Evolutionary conservation across 2,797 vertebrate species (phyloP), one percentile per base, ranked within the genome.

Genomic region (Ibycter americanus): DNA sequence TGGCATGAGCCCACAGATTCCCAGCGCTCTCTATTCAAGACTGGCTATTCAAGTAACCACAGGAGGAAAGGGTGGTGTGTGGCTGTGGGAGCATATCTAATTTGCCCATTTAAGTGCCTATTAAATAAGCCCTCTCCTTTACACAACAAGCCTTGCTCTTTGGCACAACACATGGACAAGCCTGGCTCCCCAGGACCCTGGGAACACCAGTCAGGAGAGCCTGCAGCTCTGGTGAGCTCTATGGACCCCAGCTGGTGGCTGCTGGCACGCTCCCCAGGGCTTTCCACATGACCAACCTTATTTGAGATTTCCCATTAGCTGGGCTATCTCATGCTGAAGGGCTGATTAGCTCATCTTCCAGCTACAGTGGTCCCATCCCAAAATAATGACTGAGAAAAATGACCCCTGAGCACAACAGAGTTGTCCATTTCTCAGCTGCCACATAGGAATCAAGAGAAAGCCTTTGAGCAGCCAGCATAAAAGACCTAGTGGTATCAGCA

Each of bases 341-440:
- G 46, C 4, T 87, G 27, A 71, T 67, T 36, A 68, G 11, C 9
- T 83, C 21, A 63, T 70, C 42, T 83, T 72, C 32, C 46, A 71
- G 25, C 32, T 56, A 31, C n/a, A 44, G 25, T 25, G 22, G 46
- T 55, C 70, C 38, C 47, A 38, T n/a, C 36, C 29, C 27, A 27
- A 54, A 83, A 70, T 40, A 80, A 90, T 22, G 32, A n/a, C 52
- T 31, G 44, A 66, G 52, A 55, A 81, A 85, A 83, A 34, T 1
- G 1, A 17, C 6, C 11, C 14, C 15, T 0, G 2, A 72, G 34
- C 34, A 84, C 66, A 42, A 42, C 1, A 21, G 15, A 22, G 11
- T 0, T 90, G 83, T 32, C 42, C n/a, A 6, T 80, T 90, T 87
- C n/a, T 73, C n/a, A 52, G 34, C 19, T 79, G 38, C 46, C 6